phyloP scores from a whole-genome alignment of 2,888 invertebrate species.

The Leptinotarsa rubiginosa region DNA sequence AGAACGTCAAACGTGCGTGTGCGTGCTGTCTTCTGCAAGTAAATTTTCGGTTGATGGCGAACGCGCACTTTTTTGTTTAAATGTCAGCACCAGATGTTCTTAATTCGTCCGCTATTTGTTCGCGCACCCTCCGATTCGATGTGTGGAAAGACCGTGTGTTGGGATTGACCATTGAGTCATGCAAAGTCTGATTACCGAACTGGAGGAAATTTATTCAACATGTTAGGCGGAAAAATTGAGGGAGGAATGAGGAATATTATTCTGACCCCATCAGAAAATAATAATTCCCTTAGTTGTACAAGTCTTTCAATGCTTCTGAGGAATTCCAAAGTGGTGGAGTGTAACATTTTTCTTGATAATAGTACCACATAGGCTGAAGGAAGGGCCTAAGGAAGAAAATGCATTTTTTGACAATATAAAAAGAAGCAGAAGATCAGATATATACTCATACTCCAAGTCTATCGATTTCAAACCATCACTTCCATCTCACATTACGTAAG shows the following conservation, averaged over 20 bases:
- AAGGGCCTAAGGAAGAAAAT: too few species aligned
- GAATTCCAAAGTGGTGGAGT: too few species aligned
- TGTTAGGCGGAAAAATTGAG: not conserved
- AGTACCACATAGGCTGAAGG: too few species aligned
- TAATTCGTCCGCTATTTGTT: slow-evolving; percentile 64
- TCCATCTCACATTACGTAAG: not conserved
- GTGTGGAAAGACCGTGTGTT: slow-evolving; percentile 12
- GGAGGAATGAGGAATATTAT: too few species aligned
- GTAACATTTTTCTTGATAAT: too few species aligned
- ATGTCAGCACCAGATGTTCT: slow-evolving; percentile 69
- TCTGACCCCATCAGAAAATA: too few species aligned
- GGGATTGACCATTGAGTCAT: slow-evolving; percentile 20
- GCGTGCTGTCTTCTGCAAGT: slow-evolving; percentile 59
- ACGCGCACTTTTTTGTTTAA: slow-evolving; percentile 66
- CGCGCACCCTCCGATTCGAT: slow-evolving; percentile 51
- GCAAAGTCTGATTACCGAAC: not conserved
- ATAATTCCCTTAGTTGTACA: too few species aligned
- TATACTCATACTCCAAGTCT: too few species aligned
- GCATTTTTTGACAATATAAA: too few species aligned
- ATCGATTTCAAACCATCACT: not conserved
- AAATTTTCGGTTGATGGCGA: slow-evolving; percentile 58
- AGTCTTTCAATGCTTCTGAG: too few species aligned
- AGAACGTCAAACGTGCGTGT: slow-evolving; percentile 48
- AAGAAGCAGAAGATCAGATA: too few species aligned
- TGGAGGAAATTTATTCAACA: not conserved